Base-by-base conservation (phyloP, 2,113 vertebrate species). In the Ptilorrhoa leucosticta region DNA sequence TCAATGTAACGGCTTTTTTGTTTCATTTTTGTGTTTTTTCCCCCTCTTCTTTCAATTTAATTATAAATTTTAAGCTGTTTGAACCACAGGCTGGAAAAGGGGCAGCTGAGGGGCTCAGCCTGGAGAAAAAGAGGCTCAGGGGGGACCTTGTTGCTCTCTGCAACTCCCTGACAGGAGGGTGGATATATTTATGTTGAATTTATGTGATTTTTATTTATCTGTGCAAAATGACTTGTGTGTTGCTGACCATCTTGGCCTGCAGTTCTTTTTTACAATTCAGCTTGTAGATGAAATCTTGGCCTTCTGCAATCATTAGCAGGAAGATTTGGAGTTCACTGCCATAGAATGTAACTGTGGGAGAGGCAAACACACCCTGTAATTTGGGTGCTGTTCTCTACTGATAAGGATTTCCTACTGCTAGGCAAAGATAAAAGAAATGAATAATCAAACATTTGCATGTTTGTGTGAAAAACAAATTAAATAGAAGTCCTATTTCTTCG, bases 391-490 rank as follows among this genome's bases (percentile, higher is more conserved):
- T 54, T 64, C 20, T 48, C 24, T 54, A 2, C 47, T 77, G 82
- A 82, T 82, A 89, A 87, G 44, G n/a, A 64, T 89, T 93, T 87
- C 78, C 48, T 35, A 47, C 51, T 58, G 70, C 48, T 81, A 66
- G 23, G 21, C n/a, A 26, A 20, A 84, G 72, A 68, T 89, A 68
- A 89, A 94, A 76, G 26, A 80, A 90, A 81, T 13, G 47, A 81
- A 37, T 58, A 81, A 69, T 51, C 35, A 71, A 82, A 69, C 14
- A 33, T 80, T 80, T 39, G 35, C 13, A 15, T 71, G 47, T 84
- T 93, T 78, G 76, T 17, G 6, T 77, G 86, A 54, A 68, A 95
- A 94, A 40, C 11, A 75, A 82, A 92, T 93, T 93, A 92, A 70
- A 47, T 33, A 24, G 45, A 76, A 90, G 13, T 63, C 48, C n/a